phyloP scores from a whole-genome alignment of 30 jellyfish, hydroid and myxozoan species.

The Sanderia malayensis region DNA sequence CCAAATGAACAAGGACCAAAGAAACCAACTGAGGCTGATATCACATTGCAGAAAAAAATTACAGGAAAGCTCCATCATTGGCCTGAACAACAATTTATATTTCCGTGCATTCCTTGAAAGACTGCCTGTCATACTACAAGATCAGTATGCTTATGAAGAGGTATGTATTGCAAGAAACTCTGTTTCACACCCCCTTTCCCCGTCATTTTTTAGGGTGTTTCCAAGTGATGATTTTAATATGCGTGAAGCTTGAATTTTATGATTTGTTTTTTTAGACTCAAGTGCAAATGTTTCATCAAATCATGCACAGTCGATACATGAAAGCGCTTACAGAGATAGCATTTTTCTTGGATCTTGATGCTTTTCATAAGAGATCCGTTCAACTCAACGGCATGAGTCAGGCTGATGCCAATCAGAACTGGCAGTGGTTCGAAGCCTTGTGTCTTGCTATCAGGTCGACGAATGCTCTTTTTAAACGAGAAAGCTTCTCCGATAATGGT shows the following conservation, averaged over 20 bases:
- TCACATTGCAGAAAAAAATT: conserved; percentile 64
- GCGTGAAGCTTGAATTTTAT: too few relatives aligned
- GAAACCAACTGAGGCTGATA: conserved; percentile 42
- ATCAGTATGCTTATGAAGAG: conserved; percentile 79
- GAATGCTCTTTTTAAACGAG: not conserved
- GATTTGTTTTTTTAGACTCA: conserved; percentile 37
- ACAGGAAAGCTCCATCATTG: conserved; percentile 37
- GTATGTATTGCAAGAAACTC: too few relatives aligned
- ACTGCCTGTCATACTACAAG: conserved; percentile 59
- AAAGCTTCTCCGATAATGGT: not conserved
- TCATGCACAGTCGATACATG: conserved; percentile 30
- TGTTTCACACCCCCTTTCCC: too few relatives aligned
- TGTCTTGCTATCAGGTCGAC: not conserved
- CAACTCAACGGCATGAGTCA: not conserved
- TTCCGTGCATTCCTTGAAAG: conserved; percentile 58
- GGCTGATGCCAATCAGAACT: not conserved
- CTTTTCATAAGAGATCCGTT: not conserved
- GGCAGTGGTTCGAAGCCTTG: not conserved
- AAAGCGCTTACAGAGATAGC: not conserved
- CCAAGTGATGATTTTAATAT: too few relatives aligned
- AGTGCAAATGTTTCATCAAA: conserved; percentile 43
- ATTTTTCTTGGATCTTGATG: not conserved
- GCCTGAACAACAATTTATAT: conserved; percentile 30
- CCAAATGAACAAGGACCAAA: conserved; percentile 41
- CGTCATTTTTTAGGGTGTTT: too few relatives aligned